These are phyloP conservation scores for Chaetura pelagica DNA, from an alignment of 2,113 vertebrate species.

Conservation along the genomic window DNA sequence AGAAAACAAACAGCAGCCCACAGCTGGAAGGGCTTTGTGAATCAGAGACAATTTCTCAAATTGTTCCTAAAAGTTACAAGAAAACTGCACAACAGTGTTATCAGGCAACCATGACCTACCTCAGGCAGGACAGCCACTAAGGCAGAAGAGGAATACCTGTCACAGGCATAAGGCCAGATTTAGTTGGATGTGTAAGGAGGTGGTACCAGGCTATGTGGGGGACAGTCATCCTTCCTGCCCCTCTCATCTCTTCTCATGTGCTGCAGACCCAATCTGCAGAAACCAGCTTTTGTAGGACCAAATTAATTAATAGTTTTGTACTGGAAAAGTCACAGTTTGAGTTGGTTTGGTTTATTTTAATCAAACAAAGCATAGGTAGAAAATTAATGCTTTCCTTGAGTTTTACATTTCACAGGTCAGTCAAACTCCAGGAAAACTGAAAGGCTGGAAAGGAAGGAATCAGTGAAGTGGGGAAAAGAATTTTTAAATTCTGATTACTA, in stretches of 20 bases:
- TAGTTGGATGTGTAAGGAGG: neutral
- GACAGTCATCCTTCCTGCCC: neutral
- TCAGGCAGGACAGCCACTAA: neutral
- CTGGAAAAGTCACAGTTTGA: neutral
- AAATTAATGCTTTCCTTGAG: neutral
- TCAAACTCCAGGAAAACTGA: neutral
- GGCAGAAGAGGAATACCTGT: neutral
- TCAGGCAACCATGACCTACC: neutral
- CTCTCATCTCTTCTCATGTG: rapidly evolving
- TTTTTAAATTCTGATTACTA: neutral
- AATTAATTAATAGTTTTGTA: neutral
- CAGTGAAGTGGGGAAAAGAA: neutral
- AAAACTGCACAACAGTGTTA: neutral
- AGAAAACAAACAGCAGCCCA: neutral
- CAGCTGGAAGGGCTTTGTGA: neutral
- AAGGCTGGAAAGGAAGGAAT: neutral
- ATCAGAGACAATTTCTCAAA: neutral
- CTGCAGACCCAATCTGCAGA: neutral
- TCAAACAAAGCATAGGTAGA: neutral
- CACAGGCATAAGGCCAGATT: neutral
- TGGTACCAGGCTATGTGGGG: neutral
- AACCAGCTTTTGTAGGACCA: neutral
- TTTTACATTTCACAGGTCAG: neutral
- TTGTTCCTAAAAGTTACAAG: neutral
- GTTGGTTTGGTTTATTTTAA: neutral